Percentiles rank a stretch among this genome's conserved stretches.
Conservation (phyloP, 1,140 invertebrate genomes). For the Ceratina japonica region DNA sequence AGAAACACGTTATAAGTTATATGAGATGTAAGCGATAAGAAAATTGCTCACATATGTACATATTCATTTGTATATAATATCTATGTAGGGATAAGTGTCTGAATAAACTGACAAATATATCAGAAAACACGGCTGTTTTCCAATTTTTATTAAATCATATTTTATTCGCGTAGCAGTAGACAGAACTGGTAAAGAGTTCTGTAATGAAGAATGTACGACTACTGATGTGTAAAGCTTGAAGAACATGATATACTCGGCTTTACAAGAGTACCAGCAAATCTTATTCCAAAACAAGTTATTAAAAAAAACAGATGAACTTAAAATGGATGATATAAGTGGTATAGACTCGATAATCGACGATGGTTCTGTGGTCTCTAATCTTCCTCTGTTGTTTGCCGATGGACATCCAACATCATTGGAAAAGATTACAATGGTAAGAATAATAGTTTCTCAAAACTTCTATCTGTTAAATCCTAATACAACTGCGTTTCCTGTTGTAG, state of each 20-base stretch:
- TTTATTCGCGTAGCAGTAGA: not conserved
- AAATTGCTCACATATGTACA: not conserved
- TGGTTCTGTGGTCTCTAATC: constrained; percentile 82
- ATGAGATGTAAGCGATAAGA: not conserved
- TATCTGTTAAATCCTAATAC: not conserved
- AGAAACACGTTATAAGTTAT: not conserved
- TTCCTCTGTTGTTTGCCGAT: constrained; percentile 85
- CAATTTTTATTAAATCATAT: not conserved
- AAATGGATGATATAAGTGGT: constrained; percentile 69
- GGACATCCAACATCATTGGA: constrained; percentile 85
- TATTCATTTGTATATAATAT: not conserved
- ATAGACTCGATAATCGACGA: constrained; percentile 62
- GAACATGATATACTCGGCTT: constrained; percentile 75
- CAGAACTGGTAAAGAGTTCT: not conserved
- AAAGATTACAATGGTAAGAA: constrained; percentile 80
- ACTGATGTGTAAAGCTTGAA: constrained; percentile 57
- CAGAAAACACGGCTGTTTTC: too few species aligned
- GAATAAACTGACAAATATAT: too few species aligned
- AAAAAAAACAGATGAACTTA: constrained; percentile 65
- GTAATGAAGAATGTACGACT: not conserved
- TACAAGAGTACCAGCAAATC: constrained; percentile 71
- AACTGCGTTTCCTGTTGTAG: constrained; percentile 53
- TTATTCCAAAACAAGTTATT: constrained; percentile 68
- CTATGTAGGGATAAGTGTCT: too few species aligned
- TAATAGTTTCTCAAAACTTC: not conserved